A percentile compares a stretch with the other conserved stretches of the same genome.
Evolutionary conservation across 1,140 invertebrate species (phyloP).

Genomic region (Ips typographus): DNA sequence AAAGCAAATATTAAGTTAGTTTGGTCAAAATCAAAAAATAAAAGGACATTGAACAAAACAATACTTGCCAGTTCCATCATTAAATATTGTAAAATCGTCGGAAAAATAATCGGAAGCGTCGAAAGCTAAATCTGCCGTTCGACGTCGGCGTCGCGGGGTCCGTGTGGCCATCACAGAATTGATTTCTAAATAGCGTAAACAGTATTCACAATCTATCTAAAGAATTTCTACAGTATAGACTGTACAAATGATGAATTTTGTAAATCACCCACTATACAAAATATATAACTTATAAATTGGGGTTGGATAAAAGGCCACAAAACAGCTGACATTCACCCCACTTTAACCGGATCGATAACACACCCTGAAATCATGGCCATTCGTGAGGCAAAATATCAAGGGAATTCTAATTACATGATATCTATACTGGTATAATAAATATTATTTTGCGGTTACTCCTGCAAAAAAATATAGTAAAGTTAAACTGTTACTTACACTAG

Average conservation of each 20-base stretch:
- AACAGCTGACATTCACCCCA: slow-evolving; percentile 25
- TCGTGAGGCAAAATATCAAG: slow-evolving; percentile 15
- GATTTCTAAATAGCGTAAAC: background rate
- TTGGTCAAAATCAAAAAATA: too few species aligned
- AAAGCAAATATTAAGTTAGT: too few species aligned
- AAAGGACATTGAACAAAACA: background rate
- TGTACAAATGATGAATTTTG: too few species aligned
- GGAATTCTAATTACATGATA: slow-evolving; percentile 12
- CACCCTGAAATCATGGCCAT: slow-evolving; percentile 20
- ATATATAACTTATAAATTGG: too few species aligned
- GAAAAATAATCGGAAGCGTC: slow-evolving; percentile 69
- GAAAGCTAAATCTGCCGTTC: slow-evolving; percentile 59
- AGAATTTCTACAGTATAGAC: too few species aligned
- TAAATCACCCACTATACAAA: too few species aligned
- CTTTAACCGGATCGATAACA: slow-evolving; percentile 23
- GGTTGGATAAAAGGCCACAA: too few species aligned
- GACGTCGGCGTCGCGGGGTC: slow-evolving; percentile 29
- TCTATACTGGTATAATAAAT: slow-evolving; percentile 1
- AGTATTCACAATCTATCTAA: too few species aligned
- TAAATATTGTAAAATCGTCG: slow-evolving; percentile 57
- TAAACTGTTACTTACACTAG: slow-evolving; percentile 33
- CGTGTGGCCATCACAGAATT: slow-evolving; percentile 30
- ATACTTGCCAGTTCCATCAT: slow-evolving; percentile 43
- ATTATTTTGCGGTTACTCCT: slow-evolving; percentile 2
- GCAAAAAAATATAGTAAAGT: slow-evolving; percentile 22